A percentile compares a stretch with the other conserved stretches of the same genome.
Evolutionary conservation across 2,113 vertebrate genomes (phyloP).

Genomic region (Rhabdomys dilectus): DNA sequence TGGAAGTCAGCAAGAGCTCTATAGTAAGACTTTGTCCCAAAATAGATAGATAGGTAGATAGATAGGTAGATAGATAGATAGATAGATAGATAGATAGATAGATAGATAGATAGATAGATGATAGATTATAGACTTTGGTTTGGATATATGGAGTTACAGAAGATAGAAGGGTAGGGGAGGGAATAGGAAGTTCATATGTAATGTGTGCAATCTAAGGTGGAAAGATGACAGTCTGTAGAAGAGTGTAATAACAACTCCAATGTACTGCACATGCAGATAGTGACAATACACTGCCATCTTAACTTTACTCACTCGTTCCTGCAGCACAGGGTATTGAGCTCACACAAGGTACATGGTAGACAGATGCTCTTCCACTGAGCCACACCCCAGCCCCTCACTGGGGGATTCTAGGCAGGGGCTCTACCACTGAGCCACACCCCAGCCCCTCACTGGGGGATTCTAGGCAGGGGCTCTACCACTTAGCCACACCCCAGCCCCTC

Average conservation of each 20-base stretch:
- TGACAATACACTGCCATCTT: neutral
- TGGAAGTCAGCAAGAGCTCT: too few species aligned
- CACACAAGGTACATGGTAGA: neutral
- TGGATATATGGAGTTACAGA: neutral
- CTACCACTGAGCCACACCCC: neutral
- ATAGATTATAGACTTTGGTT: neutral
- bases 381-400: neutral
- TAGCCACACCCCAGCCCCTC: neutral
- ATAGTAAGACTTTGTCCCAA: neutral
- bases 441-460: neutral
- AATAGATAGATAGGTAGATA: neutral
- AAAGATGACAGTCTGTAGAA: neutral
- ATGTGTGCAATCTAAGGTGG: neutral
- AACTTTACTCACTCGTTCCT: neutral
- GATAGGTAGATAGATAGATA: neutral
- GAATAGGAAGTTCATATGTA: neutral
- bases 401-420: too few species aligned
- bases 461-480: neutral
- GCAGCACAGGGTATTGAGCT: too few species aligned
- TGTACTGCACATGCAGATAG: neutral
- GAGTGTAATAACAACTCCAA: neutral
- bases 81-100: neutral
- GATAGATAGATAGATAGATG: neutral
- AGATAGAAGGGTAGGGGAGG: neutral
- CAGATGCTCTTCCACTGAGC: neutral